Evolutionary conservation across 1,140 invertebrate genomes (phyloP).

Genomic region (Uloborus diversus): DNA sequence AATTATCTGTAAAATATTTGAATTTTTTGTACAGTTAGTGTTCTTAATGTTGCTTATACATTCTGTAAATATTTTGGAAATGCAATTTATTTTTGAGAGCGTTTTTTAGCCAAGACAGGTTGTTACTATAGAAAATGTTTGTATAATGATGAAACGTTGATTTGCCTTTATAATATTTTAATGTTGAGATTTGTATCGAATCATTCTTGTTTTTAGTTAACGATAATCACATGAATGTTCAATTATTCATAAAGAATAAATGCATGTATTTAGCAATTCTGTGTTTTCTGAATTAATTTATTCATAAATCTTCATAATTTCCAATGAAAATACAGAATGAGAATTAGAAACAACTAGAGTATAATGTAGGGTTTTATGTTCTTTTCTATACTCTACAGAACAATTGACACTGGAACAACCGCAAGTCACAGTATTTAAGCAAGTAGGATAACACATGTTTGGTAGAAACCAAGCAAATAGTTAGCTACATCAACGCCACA

Average conservation of each 20-base stretch:
- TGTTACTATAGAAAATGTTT: constrained; percentile 51
- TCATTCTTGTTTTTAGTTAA: constrained; percentile 42
- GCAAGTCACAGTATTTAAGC: too few relatives aligned
- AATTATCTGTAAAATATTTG: constrained; percentile 14
- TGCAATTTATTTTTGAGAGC: constrained; percentile 54
- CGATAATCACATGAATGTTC: constrained; percentile 49
- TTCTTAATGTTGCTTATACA: constrained; percentile 49
- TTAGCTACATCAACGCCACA: too few relatives aligned
- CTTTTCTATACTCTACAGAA: too few relatives aligned
- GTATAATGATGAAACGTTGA: constrained; percentile 52
- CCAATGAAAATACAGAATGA: not conserved
- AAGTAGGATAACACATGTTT: too few relatives aligned
- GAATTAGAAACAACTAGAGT: not conserved
- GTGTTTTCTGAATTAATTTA: not conserved
- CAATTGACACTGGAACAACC: too few relatives aligned
- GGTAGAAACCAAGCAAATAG: too few relatives aligned
- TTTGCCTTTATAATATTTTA: constrained; percentile 46
- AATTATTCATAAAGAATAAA: constrained; percentile 33
- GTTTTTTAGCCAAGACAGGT: constrained; percentile 51
- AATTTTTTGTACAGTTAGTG: constrained; percentile 48
- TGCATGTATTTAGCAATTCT: not conserved
- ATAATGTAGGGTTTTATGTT: too few relatives aligned
- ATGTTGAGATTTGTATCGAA: constrained; percentile 50
- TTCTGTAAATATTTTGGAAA: constrained; percentile 55
- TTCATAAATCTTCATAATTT: too few relatives aligned